phyloP scores from a whole-genome alignment of 2,113 vertebrate species.

The Chaetodon auriga region DNA sequence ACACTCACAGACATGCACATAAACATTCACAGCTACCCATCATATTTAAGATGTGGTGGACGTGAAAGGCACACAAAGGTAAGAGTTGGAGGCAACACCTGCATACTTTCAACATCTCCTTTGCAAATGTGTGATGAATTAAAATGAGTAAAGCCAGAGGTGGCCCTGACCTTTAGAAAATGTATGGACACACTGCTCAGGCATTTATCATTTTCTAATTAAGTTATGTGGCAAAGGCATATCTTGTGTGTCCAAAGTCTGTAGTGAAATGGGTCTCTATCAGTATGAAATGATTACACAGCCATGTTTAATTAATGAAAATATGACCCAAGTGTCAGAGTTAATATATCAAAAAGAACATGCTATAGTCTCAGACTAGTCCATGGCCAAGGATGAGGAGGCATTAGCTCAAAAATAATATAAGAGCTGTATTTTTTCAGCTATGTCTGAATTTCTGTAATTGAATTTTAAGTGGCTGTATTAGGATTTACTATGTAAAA shows the following conservation, averaged over 20 bases:
- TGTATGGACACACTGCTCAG: slow-evolving; percentile 48
- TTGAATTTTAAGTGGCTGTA: slow-evolving; percentile 13
- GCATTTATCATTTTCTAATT: slow-evolving; percentile 83
- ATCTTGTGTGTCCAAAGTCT: slow-evolving; percentile 69
- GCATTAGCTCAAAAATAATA: slow-evolving; percentile 9
- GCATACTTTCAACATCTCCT: slow-evolving; percentile 13
- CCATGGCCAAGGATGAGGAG: slow-evolving; percentile 18
- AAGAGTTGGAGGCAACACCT: slow-evolving; percentile 15
- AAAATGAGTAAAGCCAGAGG: slow-evolving; percentile 56
- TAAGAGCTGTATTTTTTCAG: background rate
- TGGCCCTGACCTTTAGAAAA: slow-evolving; percentile 71
- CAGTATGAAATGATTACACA: slow-evolving; percentile 72
- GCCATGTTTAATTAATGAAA: slow-evolving; percentile 80
- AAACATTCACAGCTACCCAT: slow-evolving; percentile 8
- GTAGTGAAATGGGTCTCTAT: slow-evolving; percentile 65
- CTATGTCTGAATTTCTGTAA: background rate
- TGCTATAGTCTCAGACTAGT: slow-evolving; percentile 32
- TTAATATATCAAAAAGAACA: slow-evolving; percentile 72
- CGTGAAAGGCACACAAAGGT: slow-evolving; percentile 25
- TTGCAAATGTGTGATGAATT: slow-evolving; percentile 52
- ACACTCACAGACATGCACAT: background rate
- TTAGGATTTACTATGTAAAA: slow-evolving; percentile 18
- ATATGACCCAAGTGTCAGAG: slow-evolving; percentile 77
- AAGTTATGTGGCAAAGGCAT: slow-evolving; percentile 76
- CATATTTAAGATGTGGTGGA: slow-evolving; percentile 14